Evolutionary conservation across 2,888 invertebrate species (phyloP).

Genomic region (Sepiola atlantica): DNA sequence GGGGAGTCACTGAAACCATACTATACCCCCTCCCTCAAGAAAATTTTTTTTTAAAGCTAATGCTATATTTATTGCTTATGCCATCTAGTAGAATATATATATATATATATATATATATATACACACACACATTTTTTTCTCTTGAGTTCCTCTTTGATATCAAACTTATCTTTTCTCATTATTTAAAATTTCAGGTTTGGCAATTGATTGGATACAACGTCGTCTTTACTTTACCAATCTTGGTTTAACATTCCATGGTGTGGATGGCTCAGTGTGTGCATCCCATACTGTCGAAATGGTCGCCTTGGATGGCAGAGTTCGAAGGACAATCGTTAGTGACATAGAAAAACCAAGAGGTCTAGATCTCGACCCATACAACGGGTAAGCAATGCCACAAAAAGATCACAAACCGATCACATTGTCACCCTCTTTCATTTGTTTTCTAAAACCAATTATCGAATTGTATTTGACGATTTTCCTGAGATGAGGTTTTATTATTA

Average conservation of each 20-base stretch:
- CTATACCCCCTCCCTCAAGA: no score
- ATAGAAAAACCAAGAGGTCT: slow-evolving; percentile 63
- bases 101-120: not conserved
- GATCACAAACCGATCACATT: not conserved
- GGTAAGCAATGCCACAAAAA: slow-evolving; percentile 52
- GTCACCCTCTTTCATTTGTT: not conserved
- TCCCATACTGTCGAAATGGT: slow-evolving; percentile 69
- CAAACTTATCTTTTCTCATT: not conserved
- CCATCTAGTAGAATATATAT: no score
- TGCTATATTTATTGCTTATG: no score
- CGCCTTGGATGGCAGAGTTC: slow-evolving; percentile 57
- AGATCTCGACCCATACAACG: slow-evolving; percentile 59
- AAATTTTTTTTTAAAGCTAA: no score
- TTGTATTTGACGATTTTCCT: no score
- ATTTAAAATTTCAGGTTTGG: slow-evolving; percentile 58
- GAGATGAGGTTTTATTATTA: no score
- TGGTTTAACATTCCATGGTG: slow-evolving; percentile 58
- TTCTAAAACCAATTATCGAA: no score
- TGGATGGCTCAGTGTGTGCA: slow-evolving; percentile 61
- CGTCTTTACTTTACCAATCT: slow-evolving; percentile 69
- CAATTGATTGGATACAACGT: slow-evolving; percentile 61
- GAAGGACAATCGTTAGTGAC: slow-evolving; percentile 59
- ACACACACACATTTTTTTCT: no score
- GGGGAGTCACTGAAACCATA: no score
- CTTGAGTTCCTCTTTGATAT: not conserved